Base-by-base conservation (phyloP, 1,140 invertebrate species). In the Thereuonema tuberculata region DNA sequence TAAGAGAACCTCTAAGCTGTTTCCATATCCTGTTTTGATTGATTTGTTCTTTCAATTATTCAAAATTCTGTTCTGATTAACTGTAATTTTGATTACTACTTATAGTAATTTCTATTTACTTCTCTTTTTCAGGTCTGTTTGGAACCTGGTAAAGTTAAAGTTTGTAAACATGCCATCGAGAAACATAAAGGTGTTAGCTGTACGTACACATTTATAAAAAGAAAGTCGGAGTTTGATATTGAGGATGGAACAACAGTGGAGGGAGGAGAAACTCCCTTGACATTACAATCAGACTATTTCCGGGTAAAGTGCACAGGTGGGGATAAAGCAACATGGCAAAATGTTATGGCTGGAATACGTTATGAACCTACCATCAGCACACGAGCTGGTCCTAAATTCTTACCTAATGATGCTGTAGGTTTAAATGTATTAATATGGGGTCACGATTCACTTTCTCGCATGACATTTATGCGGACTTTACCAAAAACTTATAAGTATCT, bases 371-470 rank as follows among this genome's bases (percentile, higher is more conserved):
- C 9, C 21, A 50, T 50, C 9, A 5, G 21, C 9, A 20, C 9
- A 20, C 9, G 21, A 24, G 21, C 48, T 12, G 23, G 48, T 50
- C 21, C 5, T 5, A 5, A 50, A 5, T 20, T 12, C 9, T 21
- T 50, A 20, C 21, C 48, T 20, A 5, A 9, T 24, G 21, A 50
- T 9, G 48, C 48, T 5, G 21, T 50, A 20, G 82, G 78, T 55
- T 64, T 87, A 5, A 93, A 91, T 69, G 83, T 96, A 0, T 69
- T 94, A 0, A 90, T 95, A 76, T 84, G 93, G 60, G 91, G 89
- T 0, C 89, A 93, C 70, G 93, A 97, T 74, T 95, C 92, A 0
- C 71, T 94, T 0, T 93, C 91, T 0, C 77, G 85, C 46, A 87
- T 91, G 71, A 85, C 85, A 1, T 93, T 93, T 68, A 84, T 88